Evolutionary conservation across 2,113 vertebrate genomes (phyloP), one percentile per base, ranked within the genome.

Genomic region (Leucosticte australis): DNA sequence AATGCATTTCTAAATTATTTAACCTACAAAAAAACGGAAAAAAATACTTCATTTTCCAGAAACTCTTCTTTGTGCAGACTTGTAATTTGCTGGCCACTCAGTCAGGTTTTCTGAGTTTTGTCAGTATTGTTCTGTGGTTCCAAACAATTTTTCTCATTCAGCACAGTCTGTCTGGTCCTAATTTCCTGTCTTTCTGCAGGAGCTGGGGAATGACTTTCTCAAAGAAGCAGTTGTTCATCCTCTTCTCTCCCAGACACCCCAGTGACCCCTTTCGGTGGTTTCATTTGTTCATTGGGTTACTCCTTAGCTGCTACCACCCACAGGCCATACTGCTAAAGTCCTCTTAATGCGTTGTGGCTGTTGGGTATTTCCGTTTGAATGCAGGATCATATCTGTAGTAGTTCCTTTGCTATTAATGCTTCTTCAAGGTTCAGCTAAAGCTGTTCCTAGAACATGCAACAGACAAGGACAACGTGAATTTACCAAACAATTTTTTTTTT

Each of bases 331-430:
- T 67, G 6, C 24, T 56, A 0, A 85, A 80, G 20, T 68, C 12
- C 30, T 35, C 13, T 50, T 53, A 63, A 30, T 47, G 55, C 8
- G 0, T 23, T 64, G 28, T 28, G 85, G 31, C 57, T 60, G 8
- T 30, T 1, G 2, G 9, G 6, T 83, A 7, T 81, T 89, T 73
- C 63, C 4, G 13, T 80, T 52, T 83, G 44, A 83, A 76, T 39
- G 35, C 0, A 0, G 14, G 73, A 16, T 69, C 46, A 33, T 52
- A 0, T 0, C 44, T 73, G 7, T 46, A 69, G 27, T 44, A 53
- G n/a, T 47, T 90, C n/a, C 41, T 89, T 53, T 80, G 28, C 92
- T 91, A 28, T 52, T 71, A n/a, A 42, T 65, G 8, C 20, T 55
- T 39, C 49, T 77, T 90, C 49, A 59, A 22, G 33, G 24, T 7